phyloP scores from a whole-genome alignment of 2,113 vertebrate genomes.

The Aspiorhynchus laticeps region DNA sequence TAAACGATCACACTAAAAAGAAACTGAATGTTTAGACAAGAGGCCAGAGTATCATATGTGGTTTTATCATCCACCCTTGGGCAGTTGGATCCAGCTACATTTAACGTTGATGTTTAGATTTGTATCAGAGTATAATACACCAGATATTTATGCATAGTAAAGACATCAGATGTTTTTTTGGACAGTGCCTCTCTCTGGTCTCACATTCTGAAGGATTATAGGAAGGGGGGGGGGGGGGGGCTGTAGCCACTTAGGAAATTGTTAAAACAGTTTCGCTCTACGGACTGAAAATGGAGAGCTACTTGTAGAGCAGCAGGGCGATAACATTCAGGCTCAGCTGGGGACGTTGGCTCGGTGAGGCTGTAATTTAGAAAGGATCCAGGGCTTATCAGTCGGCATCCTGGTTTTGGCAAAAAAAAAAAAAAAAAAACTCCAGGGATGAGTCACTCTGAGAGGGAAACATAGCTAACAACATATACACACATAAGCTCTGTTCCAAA shows the following conservation, averaged over 20 bases:
- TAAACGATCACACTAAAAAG: conserved; percentile 7
- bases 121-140: background rate
- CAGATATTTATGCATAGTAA: conserved; percentile 8
- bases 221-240: background rate
- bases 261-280: conserved; percentile 47
- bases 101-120: background rate
- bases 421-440: conserved; percentile 53
- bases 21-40: background rate
- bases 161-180: conserved; percentile 47
- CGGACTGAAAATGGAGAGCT: conserved; percentile 49
- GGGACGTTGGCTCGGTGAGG: conserved; percentile 64
- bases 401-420: conserved; percentile 48
- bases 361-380: conserved; percentile 75
- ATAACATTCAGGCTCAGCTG: conserved; percentile 56
- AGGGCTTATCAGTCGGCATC: conserved; percentile 70
- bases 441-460: conserved; percentile 57
- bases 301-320: conserved; percentile 36
- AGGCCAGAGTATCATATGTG: background rate
- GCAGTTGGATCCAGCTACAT: background rate
- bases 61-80: conserved; percentile 9
- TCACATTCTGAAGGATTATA: conserved; percentile 6
- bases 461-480: conserved; percentile 37
- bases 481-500: conserved; percentile 36
- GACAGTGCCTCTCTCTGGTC: conserved; percentile 22
- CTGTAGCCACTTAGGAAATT: conserved; percentile 29